Conservation (phyloP, 2,797 vertebrate genomes). For the Poecile montanus region DNA sequence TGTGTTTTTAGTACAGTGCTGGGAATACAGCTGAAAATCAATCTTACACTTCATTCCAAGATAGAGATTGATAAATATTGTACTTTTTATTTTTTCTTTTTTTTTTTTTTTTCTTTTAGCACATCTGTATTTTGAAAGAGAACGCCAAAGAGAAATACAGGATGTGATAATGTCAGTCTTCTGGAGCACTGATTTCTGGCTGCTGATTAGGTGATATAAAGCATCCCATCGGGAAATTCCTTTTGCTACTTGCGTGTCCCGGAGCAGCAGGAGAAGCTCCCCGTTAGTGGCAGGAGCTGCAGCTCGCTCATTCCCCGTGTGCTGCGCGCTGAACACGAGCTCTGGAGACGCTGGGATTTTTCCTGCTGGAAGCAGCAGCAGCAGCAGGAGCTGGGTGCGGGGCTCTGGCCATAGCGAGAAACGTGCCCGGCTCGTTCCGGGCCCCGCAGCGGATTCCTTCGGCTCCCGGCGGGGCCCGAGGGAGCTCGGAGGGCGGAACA, state of each 20-base stretch:
- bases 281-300: not conserved
- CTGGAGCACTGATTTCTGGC: not conserved
- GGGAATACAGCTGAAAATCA: not conserved
- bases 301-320: no score
- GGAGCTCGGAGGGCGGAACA: no score
- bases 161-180: conserved; percentile 63
- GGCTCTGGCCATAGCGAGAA: not conserved
- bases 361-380: not conserved
- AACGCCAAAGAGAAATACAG: conserved; percentile 85
- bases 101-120: conserved; percentile 66
- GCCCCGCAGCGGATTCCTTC: not conserved
- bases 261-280: not conserved
- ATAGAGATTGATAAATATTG: not conserved
- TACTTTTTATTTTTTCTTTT: no score
- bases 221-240: not conserved
- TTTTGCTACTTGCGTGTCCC: not conserved
- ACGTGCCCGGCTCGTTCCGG: not conserved
- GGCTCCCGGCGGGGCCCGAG: not conserved
- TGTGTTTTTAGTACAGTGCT: not conserved
- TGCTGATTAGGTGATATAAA: not conserved
- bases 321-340: not conserved
- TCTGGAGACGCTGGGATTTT: fast-evolving
- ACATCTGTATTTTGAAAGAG: conserved; percentile 87
- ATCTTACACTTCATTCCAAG: not conserved
- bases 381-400: not conserved